These are phyloP conservation scores for Artemia sinica DNA, from an alignment of 2,888 invertebrate species.

Conservation along the genomic window DNA sequence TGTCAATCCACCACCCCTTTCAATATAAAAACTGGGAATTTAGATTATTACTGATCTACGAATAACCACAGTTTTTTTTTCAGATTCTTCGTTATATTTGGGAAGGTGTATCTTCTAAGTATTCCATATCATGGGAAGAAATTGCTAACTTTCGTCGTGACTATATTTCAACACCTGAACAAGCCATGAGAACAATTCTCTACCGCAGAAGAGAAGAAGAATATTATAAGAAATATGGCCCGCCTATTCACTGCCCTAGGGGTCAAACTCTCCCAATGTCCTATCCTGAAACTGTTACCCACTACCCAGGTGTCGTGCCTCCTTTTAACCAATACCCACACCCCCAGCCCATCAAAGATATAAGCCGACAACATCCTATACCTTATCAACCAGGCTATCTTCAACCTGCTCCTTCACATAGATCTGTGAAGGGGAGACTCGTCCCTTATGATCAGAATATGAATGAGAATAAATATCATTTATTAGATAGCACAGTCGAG, in stretches of 20 bases:
- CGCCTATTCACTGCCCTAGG: conserved; percentile 17
- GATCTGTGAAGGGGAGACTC: neutral
- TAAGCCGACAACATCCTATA: neutral
- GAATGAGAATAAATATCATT: conserved; percentile 1
- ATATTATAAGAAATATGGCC: conserved; percentile 24
- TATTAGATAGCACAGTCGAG: neutral
- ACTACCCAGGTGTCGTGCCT: neutral
- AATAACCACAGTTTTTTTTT: conserved; percentile 25
- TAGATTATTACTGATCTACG: too few relatives aligned
- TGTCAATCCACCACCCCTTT: too few relatives aligned
- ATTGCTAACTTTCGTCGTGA: conserved; percentile 45
- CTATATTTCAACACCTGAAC: conserved; percentile 38
- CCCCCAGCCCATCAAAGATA: neutral
- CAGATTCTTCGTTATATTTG: conserved; percentile 59
- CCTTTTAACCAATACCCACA: conserved; percentile 7
- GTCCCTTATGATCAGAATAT: conserved; percentile 12
- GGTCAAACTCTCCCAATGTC: neutral
- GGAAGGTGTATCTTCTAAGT: conserved; percentile 44
- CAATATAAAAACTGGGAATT: too few relatives aligned
- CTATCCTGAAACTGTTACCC: neutral
- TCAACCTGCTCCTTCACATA: conserved; percentile 7
- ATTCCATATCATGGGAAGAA: conserved; percentile 45
- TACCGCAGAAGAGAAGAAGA: conserved; percentile 26
- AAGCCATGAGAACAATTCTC: conserved; percentile 27
- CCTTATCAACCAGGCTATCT: neutral